Evolutionary conservation across 2,797 vertebrate genomes (phyloP).

Genomic region (Xenops minutus): DNA sequence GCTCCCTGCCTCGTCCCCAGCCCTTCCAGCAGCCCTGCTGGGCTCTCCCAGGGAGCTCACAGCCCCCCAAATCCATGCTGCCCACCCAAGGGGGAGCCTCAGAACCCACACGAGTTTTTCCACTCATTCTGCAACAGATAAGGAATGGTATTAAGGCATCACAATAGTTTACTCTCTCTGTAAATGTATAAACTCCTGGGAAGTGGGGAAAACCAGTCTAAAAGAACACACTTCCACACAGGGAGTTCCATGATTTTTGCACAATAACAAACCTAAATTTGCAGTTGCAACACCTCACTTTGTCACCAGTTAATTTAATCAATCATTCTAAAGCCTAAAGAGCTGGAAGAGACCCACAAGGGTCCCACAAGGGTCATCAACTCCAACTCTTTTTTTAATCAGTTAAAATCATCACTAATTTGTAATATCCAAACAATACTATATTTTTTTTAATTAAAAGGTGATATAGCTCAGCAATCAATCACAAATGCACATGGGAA

Average conservation of each 20-base stretch:
- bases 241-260: not conserved
- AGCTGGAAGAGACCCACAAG: not conserved
- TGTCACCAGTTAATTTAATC: fast-evolving
- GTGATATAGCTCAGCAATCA: fast-evolving
- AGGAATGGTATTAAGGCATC: fast-evolving
- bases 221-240: not conserved
- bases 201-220: fast-evolving
- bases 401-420: not conserved
- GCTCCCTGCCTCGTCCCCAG: not conserved
- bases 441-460: not conserved
- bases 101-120: not conserved
- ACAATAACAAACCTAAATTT: not conserved
- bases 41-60: fast-evolving
- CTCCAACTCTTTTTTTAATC: not conserved
- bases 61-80: fast-evolving
- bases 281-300: not conserved
- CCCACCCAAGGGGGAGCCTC: not conserved
- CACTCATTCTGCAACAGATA: not conserved
- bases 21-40: not conserved
- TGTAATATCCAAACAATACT: not conserved
- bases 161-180: fast-evolving
- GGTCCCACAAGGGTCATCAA: not conserved
- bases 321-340: not conserved
- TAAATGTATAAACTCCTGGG: not conserved
- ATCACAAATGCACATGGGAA: fast-evolving